Percentiles rank a stretch among this genome's conserved stretches.
phyloP scores from a whole-genome alignment of 1,140 invertebrate genomes.

The Heliconius hewitsoni region DNA sequence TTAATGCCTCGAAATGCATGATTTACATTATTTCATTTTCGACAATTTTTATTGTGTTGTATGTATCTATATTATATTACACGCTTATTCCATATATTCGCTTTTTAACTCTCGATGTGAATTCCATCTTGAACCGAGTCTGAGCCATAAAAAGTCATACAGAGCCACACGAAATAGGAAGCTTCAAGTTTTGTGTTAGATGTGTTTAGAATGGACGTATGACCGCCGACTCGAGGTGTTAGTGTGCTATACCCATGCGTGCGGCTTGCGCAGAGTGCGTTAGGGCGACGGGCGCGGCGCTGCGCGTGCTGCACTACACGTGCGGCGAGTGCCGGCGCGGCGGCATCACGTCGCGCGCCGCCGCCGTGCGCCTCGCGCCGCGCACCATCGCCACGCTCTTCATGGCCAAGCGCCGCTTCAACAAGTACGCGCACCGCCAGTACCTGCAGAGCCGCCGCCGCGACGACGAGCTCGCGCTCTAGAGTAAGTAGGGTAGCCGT shows the following conservation, averaged over 20 bases:
- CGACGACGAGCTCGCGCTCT: constrained; percentile 22
- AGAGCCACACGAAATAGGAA: constrained; percentile 32
- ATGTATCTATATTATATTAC: constrained; percentile 23
- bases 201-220: constrained; percentile 58
- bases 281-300: constrained; percentile 63
- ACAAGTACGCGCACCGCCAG: constrained; percentile 78
- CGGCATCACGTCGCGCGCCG: constrained; percentile 74
- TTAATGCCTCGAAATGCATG: constrained; percentile 40
- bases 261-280: constrained; percentile 66
- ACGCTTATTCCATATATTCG: constrained; percentile 29
- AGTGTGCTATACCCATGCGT: too few species aligned
- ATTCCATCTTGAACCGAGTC: constrained; percentile 30
- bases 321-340: constrained; percentile 75
- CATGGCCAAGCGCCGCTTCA: constrained; percentile 78
- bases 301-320: constrained; percentile 78
- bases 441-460: constrained; percentile 59
- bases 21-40: constrained; percentile 36
- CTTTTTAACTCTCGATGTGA: constrained; percentile 38
- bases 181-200: constrained; percentile 62
- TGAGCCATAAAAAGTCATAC: constrained; percentile 23
- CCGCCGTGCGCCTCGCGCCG: constrained; percentile 72
- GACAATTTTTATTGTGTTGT: constrained; percentile 17
- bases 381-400: constrained; percentile 76
- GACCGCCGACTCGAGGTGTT: too few species aligned
- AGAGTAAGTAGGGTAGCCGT: constrained; percentile 40